These are phyloP conservation scores for Nothoprocta perdicaria DNA, from an alignment of 2,113 vertebrate species.

Conservation along the genomic window DNA sequence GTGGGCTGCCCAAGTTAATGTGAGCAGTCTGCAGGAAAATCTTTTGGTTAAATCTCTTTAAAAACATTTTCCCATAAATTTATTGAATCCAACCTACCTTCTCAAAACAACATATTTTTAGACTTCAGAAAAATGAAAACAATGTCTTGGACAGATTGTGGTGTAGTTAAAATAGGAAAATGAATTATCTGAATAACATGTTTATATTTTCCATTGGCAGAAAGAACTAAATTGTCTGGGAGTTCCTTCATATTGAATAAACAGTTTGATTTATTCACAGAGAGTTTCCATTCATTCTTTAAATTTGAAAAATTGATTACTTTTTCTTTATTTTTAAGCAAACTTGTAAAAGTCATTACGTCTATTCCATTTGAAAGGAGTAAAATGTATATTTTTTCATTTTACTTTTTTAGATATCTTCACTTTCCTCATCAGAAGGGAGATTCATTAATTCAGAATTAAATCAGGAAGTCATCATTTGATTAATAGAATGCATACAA, in stretches of 20 bases:
- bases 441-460: neutral
- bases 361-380: neutral
- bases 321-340: neutral
- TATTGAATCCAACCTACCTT: neutral
- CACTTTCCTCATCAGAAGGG: neutral
- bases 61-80: neutral
- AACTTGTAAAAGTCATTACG: neutral
- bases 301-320: neutral
- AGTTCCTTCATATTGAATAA: neutral
- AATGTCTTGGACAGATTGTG: neutral
- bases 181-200: neutral
- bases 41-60: neutral
- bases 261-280: neutral
- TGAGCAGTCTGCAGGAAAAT: neutral
- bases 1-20: fast-evolving
- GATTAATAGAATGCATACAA: neutral
- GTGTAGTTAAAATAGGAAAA: neutral
- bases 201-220: neutral
- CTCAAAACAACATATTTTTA: fast-evolving
- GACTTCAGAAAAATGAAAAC: neutral
- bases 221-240: neutral
- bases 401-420: neutral
- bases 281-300: neutral
- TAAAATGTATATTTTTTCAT: neutral
- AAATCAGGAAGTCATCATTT: neutral